These are phyloP conservation scores for Helicolenus hilgendorfi DNA, from an alignment of 2,797 vertebrate species.

Conservation along the genomic window DNA sequence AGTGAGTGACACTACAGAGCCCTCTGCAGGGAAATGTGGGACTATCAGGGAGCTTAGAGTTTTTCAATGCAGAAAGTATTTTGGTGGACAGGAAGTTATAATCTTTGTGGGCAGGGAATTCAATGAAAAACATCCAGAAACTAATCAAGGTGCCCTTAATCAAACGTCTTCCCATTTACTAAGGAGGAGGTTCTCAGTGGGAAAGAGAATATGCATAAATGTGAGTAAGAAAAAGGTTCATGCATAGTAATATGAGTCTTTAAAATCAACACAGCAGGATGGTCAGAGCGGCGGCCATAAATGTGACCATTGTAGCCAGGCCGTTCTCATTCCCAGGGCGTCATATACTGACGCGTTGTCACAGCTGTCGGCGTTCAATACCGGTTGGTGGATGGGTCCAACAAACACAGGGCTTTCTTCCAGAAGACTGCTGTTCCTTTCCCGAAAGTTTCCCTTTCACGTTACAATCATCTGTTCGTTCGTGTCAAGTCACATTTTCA, in stretches of 20 bases:
- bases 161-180: background rate
- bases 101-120: background rate
- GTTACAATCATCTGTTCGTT: too few relatives aligned
- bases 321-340: too few relatives aligned
- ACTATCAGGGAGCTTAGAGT: background rate
- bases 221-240: background rate
- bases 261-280: background rate
- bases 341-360: too few relatives aligned
- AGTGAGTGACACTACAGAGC: slow-evolving; percentile 67
- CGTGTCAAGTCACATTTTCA: too few relatives aligned
- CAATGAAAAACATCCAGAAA: background rate
- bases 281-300: background rate
- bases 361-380: fast-evolving
- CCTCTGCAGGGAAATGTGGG: slow-evolving; percentile 62
- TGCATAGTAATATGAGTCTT: background rate
- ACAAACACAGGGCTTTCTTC: too few relatives aligned
- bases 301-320: background rate
- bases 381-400: too few relatives aligned
- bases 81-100: background rate
- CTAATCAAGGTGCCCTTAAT: slow-evolving; percentile 7
- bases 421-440: fast-evolving
- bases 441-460: too few relatives aligned
- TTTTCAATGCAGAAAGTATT: background rate
- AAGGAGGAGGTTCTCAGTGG: background rate
- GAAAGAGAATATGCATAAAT: background rate